Conservation (phyloP, 2,888 invertebrate genomes). For the Eupithecia insigniata region DNA sequence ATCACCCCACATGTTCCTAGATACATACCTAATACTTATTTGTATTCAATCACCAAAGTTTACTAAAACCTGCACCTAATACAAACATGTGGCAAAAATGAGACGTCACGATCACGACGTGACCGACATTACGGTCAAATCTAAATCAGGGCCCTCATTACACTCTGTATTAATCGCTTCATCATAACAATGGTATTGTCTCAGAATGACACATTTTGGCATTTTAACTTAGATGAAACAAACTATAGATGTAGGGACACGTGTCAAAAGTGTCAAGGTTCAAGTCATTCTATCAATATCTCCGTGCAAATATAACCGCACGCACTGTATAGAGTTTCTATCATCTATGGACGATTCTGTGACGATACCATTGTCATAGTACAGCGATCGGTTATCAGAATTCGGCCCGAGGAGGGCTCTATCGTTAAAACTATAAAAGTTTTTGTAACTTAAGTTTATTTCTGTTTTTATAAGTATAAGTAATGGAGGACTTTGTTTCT, state of each 20-base stretch:
- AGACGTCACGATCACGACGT: neutral
- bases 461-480: neutral
- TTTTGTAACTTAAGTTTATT: neutral
- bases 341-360: neutral
- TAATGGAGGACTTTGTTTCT: neutral
- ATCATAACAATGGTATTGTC: neutral
- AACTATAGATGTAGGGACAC: no score
- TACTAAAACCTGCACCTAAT: constrained; percentile 19
- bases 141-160: no score
- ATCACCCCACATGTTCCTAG: neutral
- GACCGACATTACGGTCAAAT: no score
- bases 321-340: neutral
- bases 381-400: no score
- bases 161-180: no score
- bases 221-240: no score
- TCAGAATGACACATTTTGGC: neutral
- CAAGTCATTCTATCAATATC: no score
- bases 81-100: constrained; percentile 10
- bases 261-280: no score
- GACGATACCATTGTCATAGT: neutral
- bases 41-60: constrained; percentile 19
- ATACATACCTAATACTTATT: neutral
- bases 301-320: no score
- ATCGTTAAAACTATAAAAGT: neutral
- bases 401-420: no score